Percentiles rank a stretch among this genome's conserved stretches.
Evolutionary conservation across 2,888 invertebrate genomes (phyloP).

Genomic region (Tinea pellionella): DNA sequence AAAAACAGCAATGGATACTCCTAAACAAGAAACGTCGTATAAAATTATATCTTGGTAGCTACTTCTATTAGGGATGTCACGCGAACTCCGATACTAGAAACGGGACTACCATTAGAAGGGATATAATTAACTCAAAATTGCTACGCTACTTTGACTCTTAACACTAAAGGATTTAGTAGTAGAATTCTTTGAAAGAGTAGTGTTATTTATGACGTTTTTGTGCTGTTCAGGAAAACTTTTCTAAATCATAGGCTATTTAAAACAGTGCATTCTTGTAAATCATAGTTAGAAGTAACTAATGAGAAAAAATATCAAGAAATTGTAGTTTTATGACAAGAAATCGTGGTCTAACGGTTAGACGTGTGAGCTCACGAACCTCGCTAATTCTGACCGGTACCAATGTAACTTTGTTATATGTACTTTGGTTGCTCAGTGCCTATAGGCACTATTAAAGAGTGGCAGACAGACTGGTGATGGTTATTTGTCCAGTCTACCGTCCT

Average conservation of each 20-base stretch:
- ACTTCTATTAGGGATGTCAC: slow-evolving; percentile 3
- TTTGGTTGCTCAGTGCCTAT: too few relatives aligned
- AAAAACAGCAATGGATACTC: not conserved
- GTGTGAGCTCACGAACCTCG: too few relatives aligned
- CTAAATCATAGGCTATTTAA: slow-evolving; percentile 7
- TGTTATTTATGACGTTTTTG: not conserved
- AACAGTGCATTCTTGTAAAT: not conserved
- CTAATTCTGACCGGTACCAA: too few relatives aligned
- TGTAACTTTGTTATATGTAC: too few relatives aligned
- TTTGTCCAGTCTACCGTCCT: too few relatives aligned
- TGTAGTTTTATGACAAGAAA: not conserved
- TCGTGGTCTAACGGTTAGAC: too few relatives aligned
- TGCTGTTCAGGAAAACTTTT: not conserved
- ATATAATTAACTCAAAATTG: not conserved
- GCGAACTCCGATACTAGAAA: slow-evolving; percentile 5
- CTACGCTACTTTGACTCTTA: not conserved
- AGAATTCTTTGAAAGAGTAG: not conserved
- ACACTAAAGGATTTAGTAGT: not conserved
- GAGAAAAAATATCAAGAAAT: not conserved
- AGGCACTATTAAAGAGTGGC: too few relatives aligned
- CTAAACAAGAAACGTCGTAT: not conserved
- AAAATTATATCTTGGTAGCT: not conserved
- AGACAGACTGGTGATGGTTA: too few relatives aligned
- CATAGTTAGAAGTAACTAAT: not conserved
- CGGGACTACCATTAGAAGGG: not conserved